Evolutionary conservation across 1,140 invertebrate genomes (phyloP).

Genomic region (Caenorhabditis latens): DNA sequence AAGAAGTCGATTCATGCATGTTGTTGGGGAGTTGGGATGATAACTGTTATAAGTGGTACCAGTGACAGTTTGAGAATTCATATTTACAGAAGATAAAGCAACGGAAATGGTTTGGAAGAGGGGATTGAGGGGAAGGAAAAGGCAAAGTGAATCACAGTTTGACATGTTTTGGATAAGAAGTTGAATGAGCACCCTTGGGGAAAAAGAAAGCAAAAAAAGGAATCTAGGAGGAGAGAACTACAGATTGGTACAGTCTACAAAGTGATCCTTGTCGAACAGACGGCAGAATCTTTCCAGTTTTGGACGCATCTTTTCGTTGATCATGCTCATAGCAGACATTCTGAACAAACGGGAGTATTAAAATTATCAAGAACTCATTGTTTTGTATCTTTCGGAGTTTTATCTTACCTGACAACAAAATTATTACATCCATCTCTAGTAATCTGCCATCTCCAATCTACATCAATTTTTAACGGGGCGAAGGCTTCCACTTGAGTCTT

Average conservation of each 20-base stretch:
- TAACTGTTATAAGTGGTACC: constrained; percentile 27
- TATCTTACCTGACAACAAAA: constrained; percentile 55
- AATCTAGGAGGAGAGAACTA: not conserved
- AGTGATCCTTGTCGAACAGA: constrained; percentile 57
- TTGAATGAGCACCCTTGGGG: not conserved
- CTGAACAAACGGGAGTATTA: constrained; percentile 26
- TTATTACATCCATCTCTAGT: constrained; percentile 57
- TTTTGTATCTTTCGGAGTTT: too few relatives aligned
- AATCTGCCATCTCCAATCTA: constrained; percentile 63
- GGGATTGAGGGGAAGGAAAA: not conserved
- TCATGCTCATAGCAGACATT: constrained; percentile 60
- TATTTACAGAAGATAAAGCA: constrained; percentile 51
- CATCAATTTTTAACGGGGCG: constrained; percentile 60
- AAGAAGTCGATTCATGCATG: not conserved
- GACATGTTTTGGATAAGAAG: constrained; percentile 1
- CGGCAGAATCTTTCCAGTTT: constrained; percentile 59
- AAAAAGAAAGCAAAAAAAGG: not conserved
- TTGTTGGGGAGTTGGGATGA: not conserved
- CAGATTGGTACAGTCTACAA: constrained; percentile 58
- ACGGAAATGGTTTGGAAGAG: not conserved
- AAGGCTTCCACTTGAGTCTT: constrained; percentile 50
- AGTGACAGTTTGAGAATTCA: not conserved
- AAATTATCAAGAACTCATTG: not conserved
- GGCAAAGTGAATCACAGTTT: constrained; percentile 20
- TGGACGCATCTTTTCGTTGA: constrained; percentile 22